Evolutionary conservation across 2,888 invertebrate species (phyloP).

Genomic region (Lasioglossum malachurum): DNA sequence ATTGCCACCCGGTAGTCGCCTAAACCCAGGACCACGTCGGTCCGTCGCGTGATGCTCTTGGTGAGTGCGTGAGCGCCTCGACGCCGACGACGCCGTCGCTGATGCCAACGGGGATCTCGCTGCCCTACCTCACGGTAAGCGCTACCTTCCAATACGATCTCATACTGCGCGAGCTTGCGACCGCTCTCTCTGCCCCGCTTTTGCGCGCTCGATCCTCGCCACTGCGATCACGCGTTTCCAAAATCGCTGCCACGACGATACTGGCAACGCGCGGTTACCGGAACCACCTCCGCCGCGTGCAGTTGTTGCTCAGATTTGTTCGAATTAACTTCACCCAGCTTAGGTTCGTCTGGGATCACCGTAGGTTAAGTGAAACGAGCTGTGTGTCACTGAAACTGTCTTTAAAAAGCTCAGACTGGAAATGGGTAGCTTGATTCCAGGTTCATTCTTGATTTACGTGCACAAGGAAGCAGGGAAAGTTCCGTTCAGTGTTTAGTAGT

Average conservation of each 20-base stretch:
- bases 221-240: background rate
- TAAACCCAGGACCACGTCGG: background rate
- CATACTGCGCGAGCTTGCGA: background rate
- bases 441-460: background rate
- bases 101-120: slow-evolving; percentile 22
- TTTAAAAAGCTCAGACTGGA: background rate
- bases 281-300: background rate
- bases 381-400: background rate
- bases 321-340: background rate
- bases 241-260: background rate
- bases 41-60: slow-evolving; percentile 50
- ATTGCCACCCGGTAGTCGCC: slow-evolving; percentile 38
- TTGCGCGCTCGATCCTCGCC: background rate
- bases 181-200: background rate
- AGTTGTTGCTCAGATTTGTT: background rate
- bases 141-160: slow-evolving; percentile 14
- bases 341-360: background rate
- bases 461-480: background rate
- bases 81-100: slow-evolving; percentile 31
- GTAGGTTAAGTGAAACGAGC: background rate
- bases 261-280: background rate
- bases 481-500: background rate
- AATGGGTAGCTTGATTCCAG: background rate
- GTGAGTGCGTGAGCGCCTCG: slow-evolving; percentile 59
- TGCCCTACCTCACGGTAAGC: slow-evolving; percentile 60